phyloP scores from a whole-genome alignment of 2,113 vertebrate species.

The Salvelinus fontinalis region DNA sequence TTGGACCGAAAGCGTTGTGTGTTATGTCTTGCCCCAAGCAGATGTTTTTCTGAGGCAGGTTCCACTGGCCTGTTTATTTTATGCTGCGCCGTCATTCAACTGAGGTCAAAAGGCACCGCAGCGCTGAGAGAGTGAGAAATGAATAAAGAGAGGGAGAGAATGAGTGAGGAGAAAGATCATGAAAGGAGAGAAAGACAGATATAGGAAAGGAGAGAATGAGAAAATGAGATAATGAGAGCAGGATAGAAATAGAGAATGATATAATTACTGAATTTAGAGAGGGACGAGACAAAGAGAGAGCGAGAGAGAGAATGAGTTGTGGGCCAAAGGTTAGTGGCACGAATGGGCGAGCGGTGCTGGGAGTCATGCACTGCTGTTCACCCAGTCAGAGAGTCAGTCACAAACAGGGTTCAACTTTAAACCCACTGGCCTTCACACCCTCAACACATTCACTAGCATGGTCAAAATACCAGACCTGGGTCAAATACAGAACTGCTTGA shows the following conservation, averaged over 20 bases:
- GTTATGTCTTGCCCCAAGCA: conserved; percentile 56
- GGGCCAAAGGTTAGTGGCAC: conserved; percentile 63
- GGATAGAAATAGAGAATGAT: background rate
- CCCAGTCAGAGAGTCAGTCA: conserved; percentile 41
- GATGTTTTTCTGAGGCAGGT: conserved; percentile 73
- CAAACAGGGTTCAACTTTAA: conserved; percentile 71
- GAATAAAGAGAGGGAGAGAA: conserved; percentile 11
- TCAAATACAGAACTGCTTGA: no score
- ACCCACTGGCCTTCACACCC: conserved; percentile 55
- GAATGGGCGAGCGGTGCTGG: conserved; percentile 62
- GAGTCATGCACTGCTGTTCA: conserved; percentile 55
- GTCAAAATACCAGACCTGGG: no score
- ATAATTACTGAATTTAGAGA: background rate
- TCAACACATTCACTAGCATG: conserved; percentile 31
- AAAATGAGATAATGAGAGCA: background rate
- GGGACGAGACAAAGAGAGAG: background rate
- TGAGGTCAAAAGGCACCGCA: conserved; percentile 71
- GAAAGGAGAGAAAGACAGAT: background rate
- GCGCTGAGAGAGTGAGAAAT: conserved; percentile 1
- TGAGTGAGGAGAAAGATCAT: background rate
- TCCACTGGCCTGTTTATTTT: conserved; percentile 68
- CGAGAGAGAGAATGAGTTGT: conserved; percentile 24
- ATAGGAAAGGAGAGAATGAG: background rate
- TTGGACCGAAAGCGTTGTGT: conserved; percentile 47
- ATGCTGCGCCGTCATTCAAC: conserved; percentile 63